Conservation (phyloP, 1,140 invertebrate genomes). For the Coptotermes formosanus region DNA sequence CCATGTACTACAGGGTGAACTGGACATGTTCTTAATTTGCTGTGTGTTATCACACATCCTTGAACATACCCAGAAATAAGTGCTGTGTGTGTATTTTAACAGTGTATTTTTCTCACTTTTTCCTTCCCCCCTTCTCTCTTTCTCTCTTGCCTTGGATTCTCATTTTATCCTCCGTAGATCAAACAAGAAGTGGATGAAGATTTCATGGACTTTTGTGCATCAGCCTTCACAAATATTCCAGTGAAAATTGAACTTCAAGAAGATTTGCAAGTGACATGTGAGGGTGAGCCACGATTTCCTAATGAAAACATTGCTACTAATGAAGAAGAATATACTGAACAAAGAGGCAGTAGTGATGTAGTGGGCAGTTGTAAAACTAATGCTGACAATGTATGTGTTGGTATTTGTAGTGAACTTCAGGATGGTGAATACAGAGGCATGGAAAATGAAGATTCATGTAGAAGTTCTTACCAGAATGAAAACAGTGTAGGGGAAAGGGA, state of each 20-base stretch:
- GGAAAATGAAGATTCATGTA: background rate
- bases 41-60: background rate
- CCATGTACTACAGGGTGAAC: no score
- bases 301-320: background rate
- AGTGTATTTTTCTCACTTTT: constrained; percentile 2
- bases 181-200: constrained; percentile 8
- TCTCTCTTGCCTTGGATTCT: constrained; percentile 8
- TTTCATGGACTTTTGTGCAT: background rate
- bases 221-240: constrained; percentile 1
- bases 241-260: constrained; percentile 9
- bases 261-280: constrained; percentile 1
- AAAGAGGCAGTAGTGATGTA: background rate
- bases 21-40: no score
- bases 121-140: background rate
- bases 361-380: background rate
- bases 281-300: constrained; percentile 14
- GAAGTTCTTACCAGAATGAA: background rate
- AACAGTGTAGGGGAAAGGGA: background rate
- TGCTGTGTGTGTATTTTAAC: background rate
- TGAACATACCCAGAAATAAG: background rate
- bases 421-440: background rate
- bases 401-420: background rate
- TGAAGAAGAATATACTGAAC: background rate
- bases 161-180: background rate
- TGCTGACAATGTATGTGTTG: background rate